phyloP scores from a whole-genome alignment of 2,888 invertebrate genomes.

The Nycteola revayana region DNA sequence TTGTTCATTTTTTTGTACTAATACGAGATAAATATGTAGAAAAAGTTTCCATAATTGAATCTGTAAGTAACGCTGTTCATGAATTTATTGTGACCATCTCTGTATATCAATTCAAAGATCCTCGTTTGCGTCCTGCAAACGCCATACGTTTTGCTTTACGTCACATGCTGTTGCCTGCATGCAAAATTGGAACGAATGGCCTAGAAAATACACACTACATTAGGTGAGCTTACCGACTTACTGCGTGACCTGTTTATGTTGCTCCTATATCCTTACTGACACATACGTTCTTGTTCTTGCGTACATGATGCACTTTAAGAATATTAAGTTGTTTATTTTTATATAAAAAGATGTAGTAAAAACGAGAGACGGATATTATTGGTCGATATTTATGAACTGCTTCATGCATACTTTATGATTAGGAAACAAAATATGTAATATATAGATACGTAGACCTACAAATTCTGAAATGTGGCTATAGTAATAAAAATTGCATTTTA shows the following conservation, averaged over 20 bases:
- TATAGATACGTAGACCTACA: too few relatives aligned
- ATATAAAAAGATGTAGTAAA: too few relatives aligned
- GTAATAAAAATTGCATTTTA: too few relatives aligned
- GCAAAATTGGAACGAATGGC: constrained; percentile 65
- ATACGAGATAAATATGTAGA: too few relatives aligned
- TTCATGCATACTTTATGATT: too few relatives aligned
- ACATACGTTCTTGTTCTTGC: constrained; percentile 50
- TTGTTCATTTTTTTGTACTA: too few relatives aligned
- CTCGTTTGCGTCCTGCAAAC: constrained; percentile 71
- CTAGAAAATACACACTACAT: constrained; percentile 54
- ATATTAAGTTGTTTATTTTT: too few relatives aligned
- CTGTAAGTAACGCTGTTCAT: constrained; percentile 26
- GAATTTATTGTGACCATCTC: constrained; percentile 30
- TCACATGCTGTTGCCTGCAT: constrained; percentile 44
- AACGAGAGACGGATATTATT: too few relatives aligned
- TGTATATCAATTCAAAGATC: constrained; percentile 45
- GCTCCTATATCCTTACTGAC: constrained; percentile 51
- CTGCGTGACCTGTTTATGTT: constrained; percentile 65
- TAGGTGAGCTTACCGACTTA: constrained; percentile 46
- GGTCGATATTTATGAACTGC: too few relatives aligned
- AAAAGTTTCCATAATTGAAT: neutral
- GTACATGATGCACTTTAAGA: too few relatives aligned
- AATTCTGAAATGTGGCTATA: too few relatives aligned
- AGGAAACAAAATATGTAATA: too few relatives aligned
- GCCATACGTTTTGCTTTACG: constrained; percentile 68